A percentile compares a stretch with the other conserved stretches of the same genome.
These are phyloP conservation scores for Drepana falcataria DNA, from an alignment of 2,888 invertebrate genomes.

Conservation along the genomic window DNA sequence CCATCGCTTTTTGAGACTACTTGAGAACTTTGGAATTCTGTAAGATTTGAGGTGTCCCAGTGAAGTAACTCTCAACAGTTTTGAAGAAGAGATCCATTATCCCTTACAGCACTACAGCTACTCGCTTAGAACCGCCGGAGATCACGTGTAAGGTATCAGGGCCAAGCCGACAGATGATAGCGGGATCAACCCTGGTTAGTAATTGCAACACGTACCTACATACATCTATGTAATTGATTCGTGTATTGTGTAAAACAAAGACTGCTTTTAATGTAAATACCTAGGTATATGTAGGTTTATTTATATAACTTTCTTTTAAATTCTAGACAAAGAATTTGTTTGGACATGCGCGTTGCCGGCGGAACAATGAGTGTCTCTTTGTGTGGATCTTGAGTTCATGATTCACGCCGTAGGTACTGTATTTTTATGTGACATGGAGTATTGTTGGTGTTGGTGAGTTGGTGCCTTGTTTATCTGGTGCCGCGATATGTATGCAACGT, in stretches of 20 bases:
- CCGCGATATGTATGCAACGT: not conserved
- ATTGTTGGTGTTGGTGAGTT: not conserved
- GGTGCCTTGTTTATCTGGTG: not conserved
- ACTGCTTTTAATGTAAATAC: not conserved
- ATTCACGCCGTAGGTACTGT: slow-evolving; percentile 1
- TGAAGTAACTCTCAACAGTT: no score
- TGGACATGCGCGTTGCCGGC: slow-evolving; percentile 2
- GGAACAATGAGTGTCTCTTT: slow-evolving; percentile 8
- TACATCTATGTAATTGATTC: not conserved
- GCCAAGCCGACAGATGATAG: no score
- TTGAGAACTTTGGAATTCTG: no score
- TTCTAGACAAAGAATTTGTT: slow-evolving; percentile 8
- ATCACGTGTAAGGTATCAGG: no score
- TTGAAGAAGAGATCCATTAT: no score
- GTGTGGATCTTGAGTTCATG: slow-evolving; percentile 4
- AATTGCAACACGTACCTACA: no score
- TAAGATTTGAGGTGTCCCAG: no score
- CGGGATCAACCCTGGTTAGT: no score
- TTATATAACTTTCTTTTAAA: not conserved
- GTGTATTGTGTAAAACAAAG: not conserved
- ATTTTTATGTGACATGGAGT: not conserved
- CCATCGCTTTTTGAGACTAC: no score
- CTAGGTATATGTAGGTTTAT: not conserved
- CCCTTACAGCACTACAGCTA: no score
- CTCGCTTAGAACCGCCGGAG: no score